Base-by-base conservation (phyloP, 1,140 invertebrate genomes). In the Glossosoma conforme region DNA sequence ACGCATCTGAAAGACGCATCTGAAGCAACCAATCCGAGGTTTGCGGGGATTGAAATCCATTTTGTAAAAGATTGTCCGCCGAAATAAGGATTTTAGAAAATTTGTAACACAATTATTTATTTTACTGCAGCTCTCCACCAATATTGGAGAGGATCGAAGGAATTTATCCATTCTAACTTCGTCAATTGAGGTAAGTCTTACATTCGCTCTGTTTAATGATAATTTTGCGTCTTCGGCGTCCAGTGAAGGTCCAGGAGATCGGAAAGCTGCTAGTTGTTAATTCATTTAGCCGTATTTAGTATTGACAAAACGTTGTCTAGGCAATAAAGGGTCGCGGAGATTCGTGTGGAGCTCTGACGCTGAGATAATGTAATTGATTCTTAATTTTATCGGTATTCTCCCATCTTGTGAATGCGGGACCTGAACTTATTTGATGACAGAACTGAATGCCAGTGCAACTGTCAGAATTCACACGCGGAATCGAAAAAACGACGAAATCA, bases 361-460 rank as follows among this genome's bases (percentile, higher is more conserved):
- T n/a, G n/a, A n/a, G n/a, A n/a, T 32, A 20, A 35, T 33, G 13
- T 24, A 17, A 14, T 22, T 13, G 6, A 21, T 30, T 33, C 25
- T 37, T 4, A 15, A 25, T 40, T 30, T 18, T 40, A 30, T 22
- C 10, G 21, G 32, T 13, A 14, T 28, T 40, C 30, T 40, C 28
- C 46, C 46, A 48, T 48, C 46, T 48, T 48, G 46, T 41, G 33
- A 15, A 18, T 28, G 21, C 6, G 24, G n/a, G 6, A 28, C 44
- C 44, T 54, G 40, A 37, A 44, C 42, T 33, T 50, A 46, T 58
- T 58, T 52, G 36, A 73, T 73, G 69, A 73, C 68, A 64, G 72
- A 71, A 42, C 61, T 73, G 58, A 68, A 56, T 54, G 72, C 68
- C 50, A 71, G 61, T 60, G 72, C 72, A 52, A 62, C 65, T 51